These are phyloP conservation scores for Dryoscopus gambensis DNA, from an alignment of 2,113 vertebrate species.

Conservation along the genomic window DNA sequence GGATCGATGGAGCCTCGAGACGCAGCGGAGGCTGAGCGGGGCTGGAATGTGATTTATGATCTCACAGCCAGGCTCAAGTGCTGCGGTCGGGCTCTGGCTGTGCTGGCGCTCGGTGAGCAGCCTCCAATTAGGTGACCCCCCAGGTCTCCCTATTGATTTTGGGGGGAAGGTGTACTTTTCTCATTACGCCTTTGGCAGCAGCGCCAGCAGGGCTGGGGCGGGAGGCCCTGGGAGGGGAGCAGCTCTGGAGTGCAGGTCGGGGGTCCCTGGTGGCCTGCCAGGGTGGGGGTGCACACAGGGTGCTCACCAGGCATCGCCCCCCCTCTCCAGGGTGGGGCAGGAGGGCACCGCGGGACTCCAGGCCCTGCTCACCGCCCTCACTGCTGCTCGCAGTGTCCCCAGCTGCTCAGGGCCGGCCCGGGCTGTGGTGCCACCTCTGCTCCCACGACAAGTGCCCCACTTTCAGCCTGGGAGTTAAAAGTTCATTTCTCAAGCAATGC, in stretches of 20 bases:
- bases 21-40: not conserved
- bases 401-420: not conserved
- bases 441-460: rapidly evolving
- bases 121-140: constrained; percentile 33
- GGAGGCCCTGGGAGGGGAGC: not conserved
- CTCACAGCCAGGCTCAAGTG: not conserved
- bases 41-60: not conserved
- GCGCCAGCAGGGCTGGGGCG: rapidly evolving
- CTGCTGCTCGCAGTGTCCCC: rapidly evolving
- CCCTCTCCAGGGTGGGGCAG: not conserved
- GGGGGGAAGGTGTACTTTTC: not conserved
- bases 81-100: not conserved
- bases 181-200: not conserved
- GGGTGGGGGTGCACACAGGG: not conserved
- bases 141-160: not conserved
- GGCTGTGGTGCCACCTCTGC: not conserved
- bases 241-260: not conserved
- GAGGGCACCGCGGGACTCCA: rapidly evolving
- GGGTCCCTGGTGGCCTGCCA: not conserved
- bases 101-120: not conserved
- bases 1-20: not conserved
- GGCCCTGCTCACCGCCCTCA: not conserved
- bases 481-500: not conserved
- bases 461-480: not conserved
- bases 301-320: not conserved